phyloP scores from a whole-genome alignment of 2,797 vertebrate species.

The Coccyzus lansbergi region DNA sequence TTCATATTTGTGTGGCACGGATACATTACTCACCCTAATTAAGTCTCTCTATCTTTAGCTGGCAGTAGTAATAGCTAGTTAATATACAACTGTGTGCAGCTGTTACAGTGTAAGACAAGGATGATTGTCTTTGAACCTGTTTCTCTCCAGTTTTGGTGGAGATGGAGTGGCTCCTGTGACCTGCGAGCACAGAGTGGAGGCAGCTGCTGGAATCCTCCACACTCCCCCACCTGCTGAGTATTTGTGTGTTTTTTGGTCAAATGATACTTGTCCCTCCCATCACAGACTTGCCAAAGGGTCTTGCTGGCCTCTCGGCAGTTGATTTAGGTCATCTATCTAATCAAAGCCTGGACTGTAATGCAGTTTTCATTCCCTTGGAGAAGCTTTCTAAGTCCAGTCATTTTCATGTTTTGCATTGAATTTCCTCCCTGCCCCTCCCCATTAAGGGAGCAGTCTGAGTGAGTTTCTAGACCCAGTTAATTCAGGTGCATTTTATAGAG shows the following conservation, averaged over 20 bases:
- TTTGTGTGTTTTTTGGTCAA: not conserved
- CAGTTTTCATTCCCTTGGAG: not conserved
- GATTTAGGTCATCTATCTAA: not conserved
- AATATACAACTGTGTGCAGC: not conserved
- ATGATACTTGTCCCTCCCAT: not conserved
- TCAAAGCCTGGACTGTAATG: not conserved
- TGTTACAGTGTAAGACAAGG: not conserved
- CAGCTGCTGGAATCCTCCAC: not conserved
- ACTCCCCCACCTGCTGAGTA: not conserved
- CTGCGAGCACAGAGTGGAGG: not conserved
- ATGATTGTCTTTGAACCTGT: too few species aligned
- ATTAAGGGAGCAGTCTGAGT: not conserved
- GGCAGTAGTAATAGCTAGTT: not conserved
- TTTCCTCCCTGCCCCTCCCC: not conserved
- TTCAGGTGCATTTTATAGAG: not conserved
- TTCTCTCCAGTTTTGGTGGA: not conserved
- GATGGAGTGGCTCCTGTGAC: not conserved
- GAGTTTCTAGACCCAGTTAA: constrained; percentile 14
- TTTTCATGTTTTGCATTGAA: not conserved
- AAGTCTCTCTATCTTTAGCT: not conserved
- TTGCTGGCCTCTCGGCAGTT: not conserved
- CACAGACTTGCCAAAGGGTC: not conserved
- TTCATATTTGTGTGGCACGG: not conserved
- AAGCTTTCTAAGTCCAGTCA: not conserved
- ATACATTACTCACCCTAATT: constrained; percentile 14